Evolutionary conservation across 2,888 invertebrate species (phyloP), one percentile per base, ranked within the genome.

Genomic region (Apamea anceps): DNA sequence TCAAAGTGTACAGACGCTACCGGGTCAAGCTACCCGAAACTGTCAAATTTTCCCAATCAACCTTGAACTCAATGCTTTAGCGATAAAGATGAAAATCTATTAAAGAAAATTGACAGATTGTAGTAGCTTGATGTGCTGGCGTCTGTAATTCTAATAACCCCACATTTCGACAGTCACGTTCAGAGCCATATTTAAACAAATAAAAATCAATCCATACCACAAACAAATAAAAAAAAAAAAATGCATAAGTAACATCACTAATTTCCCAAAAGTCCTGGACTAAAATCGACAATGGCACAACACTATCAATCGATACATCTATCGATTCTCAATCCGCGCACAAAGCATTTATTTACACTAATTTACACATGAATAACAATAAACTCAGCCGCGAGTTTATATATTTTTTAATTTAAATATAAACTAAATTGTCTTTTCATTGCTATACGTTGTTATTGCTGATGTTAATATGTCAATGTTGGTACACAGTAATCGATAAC

Each of bases 341-440:
- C 62, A n/a, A 82, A 70, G 87, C 76, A 37, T 62, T n/a, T 87
- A 87, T 85, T 81, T 85, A 86, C 87, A 85, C 71, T 78, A 76
- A 67, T 79, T 82, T 82, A 88, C 80, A 86, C 18, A 77, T 54
- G 32, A 57, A 72, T 74, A 80, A 75, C 21, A 65, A 51, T 51
- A 42, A 75, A 70, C 66, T 76, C 62, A 54, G 13, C 7, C 25
- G 0, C 0, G 28, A 74, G 67, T 78, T 75, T 65, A 65, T 32
- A 67, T 62, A 65, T 77, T 72, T 66, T 77, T 70, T 48, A 65
- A 45, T 60, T 77, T 67, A 15, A 66, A 70, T 81, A 75, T 72
- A 63, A 87, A 87, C 66, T 77, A 77, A 75, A 85, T 87, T 86
- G 88, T 86, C 86, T 87, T 86, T 87, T 75, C 77, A 86, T 88